Conservation (phyloP, 1,140 invertebrate species). For the Lanistes nyassanus region DNA sequence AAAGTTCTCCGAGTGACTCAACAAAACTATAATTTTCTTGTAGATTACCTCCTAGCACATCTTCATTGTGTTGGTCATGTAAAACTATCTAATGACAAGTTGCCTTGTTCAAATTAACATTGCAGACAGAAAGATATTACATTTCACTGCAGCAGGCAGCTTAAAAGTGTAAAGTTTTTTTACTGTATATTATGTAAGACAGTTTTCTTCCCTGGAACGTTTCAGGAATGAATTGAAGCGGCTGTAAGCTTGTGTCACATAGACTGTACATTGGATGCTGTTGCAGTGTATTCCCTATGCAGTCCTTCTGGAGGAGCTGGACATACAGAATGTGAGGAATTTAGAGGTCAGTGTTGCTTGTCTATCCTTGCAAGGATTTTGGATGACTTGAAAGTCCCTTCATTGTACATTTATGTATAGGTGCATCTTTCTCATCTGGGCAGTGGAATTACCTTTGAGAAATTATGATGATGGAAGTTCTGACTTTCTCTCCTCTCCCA, state of each 20-base stretch:
- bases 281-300: conserved; percentile 86
- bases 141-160: background rate
- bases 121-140: background rate
- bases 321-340: conserved; percentile 91
- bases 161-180: background rate
- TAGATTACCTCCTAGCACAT: too few species aligned
- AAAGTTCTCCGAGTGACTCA: too few species aligned
- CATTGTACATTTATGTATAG: too few species aligned
- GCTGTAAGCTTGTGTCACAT: background rate
- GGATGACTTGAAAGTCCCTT: too few species aligned
- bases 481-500: background rate
- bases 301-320: conserved; percentile 84
- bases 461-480: background rate
- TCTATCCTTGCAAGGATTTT: background rate
- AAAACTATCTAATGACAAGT: too few species aligned
- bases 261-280: conserved; percentile 34
- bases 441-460: background rate
- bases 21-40: too few species aligned
- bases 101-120: background rate
- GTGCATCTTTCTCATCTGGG: background rate
- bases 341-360: conserved; percentile 74
- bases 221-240: background rate
- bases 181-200: background rate
- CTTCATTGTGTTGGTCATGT: too few species aligned
- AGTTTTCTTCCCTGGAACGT: too few species aligned